phyloP scores from a whole-genome alignment of 2,113 vertebrate genomes.

The Anoplopoma fimbria region DNA sequence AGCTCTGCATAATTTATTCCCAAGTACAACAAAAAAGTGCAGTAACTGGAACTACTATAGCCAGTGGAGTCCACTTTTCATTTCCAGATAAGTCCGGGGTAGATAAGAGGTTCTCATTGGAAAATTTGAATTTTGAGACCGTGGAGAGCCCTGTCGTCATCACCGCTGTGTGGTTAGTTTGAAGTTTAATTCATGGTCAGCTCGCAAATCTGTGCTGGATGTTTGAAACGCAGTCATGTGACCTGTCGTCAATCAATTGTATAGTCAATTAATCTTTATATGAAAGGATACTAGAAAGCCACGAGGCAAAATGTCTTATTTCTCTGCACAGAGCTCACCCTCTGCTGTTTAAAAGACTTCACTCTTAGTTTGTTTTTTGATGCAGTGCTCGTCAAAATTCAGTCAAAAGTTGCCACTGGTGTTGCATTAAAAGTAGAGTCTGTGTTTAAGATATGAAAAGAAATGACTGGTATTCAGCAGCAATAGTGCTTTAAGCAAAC shows the following conservation, averaged over 20 bases:
- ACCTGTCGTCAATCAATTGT: not conserved
- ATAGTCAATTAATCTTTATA: not conserved
- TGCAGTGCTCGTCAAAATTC: constrained; percentile 5
- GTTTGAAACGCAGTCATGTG: not conserved
- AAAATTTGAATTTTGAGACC: not conserved
- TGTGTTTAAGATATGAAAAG: not conserved
- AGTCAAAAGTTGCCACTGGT: not conserved
- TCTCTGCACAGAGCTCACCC: not conserved
- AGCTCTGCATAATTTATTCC: not conserved
- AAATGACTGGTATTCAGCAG: not conserved
- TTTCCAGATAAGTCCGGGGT: not conserved
- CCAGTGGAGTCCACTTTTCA: not conserved
- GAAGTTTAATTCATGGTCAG: not conserved
- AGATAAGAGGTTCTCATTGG: not conserved
- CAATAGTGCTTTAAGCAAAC: not conserved
- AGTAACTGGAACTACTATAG: not conserved
- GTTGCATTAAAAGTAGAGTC: constrained; percentile 5
- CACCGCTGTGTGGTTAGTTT: not conserved
- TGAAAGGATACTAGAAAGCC: not conserved
- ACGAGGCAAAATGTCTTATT: not conserved
- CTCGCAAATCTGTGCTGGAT: not conserved
- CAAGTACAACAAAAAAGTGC: not conserved
- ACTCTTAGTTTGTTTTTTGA: not conserved
- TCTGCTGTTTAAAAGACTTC: not conserved
- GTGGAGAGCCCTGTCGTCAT: not conserved